Evolutionary conservation across 2,888 invertebrate species (phyloP).

Genomic region (Aphidius colemani): DNA sequence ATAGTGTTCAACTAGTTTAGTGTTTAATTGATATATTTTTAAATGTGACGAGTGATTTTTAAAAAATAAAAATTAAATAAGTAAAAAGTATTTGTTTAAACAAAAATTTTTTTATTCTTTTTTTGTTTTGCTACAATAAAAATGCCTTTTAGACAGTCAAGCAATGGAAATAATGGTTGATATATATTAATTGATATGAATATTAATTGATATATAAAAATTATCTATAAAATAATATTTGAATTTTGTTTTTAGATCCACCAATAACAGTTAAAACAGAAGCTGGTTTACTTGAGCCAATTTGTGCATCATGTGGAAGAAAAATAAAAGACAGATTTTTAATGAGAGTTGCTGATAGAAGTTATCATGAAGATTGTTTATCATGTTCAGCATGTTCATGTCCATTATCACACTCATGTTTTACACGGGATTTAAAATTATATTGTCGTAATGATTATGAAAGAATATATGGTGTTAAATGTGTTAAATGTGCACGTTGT

Average conservation of each 20-base stretch:
- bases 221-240: neutral
- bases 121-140: no score
- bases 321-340: constrained; percentile 94
- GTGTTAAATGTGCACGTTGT: constrained; percentile 73
- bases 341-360: constrained; percentile 90
- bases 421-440: constrained; percentile 89
- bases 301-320: constrained; percentile 93
- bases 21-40: no score
- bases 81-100: no score
- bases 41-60: neutral
- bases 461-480: constrained; percentile 94
- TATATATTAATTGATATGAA: no score
- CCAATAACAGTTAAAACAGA: constrained; percentile 70
- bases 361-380: constrained; percentile 97
- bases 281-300: constrained; percentile 63
- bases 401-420: constrained; percentile 90
- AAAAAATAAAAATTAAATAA: no score
- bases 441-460: constrained; percentile 98
- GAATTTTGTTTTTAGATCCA: constrained; percentile 39
- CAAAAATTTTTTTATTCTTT: no score
- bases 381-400: constrained; percentile 93
- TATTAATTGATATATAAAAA: neutral
- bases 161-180: constrained; percentile 50
- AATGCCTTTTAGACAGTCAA: constrained; percentile 46
- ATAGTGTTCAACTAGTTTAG: neutral